Conservation (phyloP, 2,888 invertebrate species). For the Drosophila tripunctata region DNA sequence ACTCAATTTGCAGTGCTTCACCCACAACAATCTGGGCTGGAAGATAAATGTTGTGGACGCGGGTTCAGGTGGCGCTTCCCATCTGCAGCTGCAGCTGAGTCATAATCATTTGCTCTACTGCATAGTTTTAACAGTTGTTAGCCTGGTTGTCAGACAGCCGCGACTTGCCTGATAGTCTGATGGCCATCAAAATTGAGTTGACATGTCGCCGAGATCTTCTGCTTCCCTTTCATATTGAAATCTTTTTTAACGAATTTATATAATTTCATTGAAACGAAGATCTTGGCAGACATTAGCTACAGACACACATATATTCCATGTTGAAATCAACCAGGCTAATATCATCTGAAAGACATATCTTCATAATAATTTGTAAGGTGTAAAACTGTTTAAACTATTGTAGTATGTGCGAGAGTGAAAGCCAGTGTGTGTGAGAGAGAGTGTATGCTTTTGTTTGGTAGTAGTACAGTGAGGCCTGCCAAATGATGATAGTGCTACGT, state of each 20-base stretch:
- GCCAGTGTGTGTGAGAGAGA: background rate
- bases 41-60: slow-evolving; percentile 91
- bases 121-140: slow-evolving; percentile 72
- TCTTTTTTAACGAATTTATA: slow-evolving; percentile 61
- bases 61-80: slow-evolving; percentile 46
- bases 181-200: slow-evolving; percentile 11
- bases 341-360: slow-evolving; percentile 85
- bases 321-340: slow-evolving; percentile 82
- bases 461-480: slow-evolving; percentile 7
- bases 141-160: slow-evolving; percentile 78
- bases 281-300: slow-evolving; percentile 18
- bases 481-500: slow-evolving; percentile 31
- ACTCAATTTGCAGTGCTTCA: slow-evolving; percentile 92
- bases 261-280: slow-evolving; percentile 40
- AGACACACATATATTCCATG: slow-evolving; percentile 49
- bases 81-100: slow-evolving; percentile 26
- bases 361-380: slow-evolving; percentile 82
- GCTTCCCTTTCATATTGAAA: slow-evolving; percentile 31
- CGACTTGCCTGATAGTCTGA: slow-evolving; percentile 81
- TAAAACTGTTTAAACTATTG: slow-evolving; percentile 67
- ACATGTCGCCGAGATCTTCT: slow-evolving; percentile 15
- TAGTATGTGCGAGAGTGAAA: slow-evolving; percentile 29
- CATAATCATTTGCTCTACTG: slow-evolving; percentile 50
- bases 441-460: background rate
- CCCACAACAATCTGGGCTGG: slow-evolving; percentile 96